Percentiles rank a stretch among this genome's conserved stretches.
Conservation (phyloP, 2,888 invertebrate species). For the Acronicta leporina region DNA sequence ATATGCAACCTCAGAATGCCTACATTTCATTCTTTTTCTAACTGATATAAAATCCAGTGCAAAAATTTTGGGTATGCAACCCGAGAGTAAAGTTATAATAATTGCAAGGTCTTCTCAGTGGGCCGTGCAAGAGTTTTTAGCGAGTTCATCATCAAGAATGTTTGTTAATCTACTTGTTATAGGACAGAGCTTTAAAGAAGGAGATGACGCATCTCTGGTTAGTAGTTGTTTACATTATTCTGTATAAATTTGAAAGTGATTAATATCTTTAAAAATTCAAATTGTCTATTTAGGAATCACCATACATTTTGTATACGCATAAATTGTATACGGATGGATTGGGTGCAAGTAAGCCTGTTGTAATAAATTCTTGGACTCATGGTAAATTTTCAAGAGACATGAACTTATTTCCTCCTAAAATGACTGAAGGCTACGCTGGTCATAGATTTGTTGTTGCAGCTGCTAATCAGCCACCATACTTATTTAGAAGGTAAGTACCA, state of each 20-base stretch:
- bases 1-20: conserved; percentile 84
- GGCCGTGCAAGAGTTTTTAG: conserved; percentile 92
- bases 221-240: too few relatives aligned
- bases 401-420: conserved; percentile 92
- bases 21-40: conserved; percentile 91
- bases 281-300: conserved; percentile 86
- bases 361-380: conserved; percentile 92
- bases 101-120: conserved; percentile 93
- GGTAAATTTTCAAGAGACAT: conserved; percentile 90
- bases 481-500: conserved; percentile 90
- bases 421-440: conserved; percentile 91
- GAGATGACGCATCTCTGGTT: conserved; percentile 80
- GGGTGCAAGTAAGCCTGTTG: conserved; percentile 91
- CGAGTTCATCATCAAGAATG: conserved; percentile 89
- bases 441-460: conserved; percentile 92
- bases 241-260: background rate
- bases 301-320: conserved; percentile 93
- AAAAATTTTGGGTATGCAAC: conserved; percentile 90
- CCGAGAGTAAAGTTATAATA: conserved; percentile 90
- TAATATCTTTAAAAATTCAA: background rate
- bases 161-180: conserved; percentile 92
- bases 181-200: conserved; percentile 90
- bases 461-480: conserved; percentile 93
- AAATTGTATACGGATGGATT: conserved; percentile 92
- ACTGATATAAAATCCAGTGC: conserved; percentile 90